Percentiles rank a stretch among this genome's conserved stretches.
These are phyloP conservation scores for Tolmerus cingulatus DNA, from an alignment of 2,888 invertebrate genomes.

Conservation along the genomic window DNA sequence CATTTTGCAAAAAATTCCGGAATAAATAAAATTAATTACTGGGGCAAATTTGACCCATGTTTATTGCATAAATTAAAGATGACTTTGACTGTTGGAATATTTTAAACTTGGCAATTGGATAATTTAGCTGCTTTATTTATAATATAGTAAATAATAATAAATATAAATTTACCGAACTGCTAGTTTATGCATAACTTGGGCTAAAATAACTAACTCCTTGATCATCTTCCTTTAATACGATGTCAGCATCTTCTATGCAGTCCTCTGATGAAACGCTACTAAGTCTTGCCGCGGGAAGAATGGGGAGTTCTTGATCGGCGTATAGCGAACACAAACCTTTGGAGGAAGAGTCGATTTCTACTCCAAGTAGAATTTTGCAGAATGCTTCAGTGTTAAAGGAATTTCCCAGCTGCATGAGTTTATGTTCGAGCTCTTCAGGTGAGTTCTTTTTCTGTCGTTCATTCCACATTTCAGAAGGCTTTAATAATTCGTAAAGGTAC, in stretches of 20 bases:
- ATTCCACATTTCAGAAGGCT: background rate
- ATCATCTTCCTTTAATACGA: background rate
- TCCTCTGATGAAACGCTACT: background rate
- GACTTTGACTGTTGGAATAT: background rate
- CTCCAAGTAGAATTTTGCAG: background rate
- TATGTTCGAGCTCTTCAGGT: background rate
- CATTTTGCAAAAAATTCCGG: no score
- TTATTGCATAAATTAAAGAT: no score
- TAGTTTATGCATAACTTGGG: background rate
- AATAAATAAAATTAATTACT: no score
- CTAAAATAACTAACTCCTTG: background rate
- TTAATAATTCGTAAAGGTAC: conserved; percentile 41
- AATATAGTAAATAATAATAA: background rate
- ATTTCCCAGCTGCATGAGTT: background rate
- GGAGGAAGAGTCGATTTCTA: background rate
- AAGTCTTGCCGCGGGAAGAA: background rate
- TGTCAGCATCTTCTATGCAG: background rate
- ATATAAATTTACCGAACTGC: background rate
- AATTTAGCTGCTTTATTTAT: background rate
- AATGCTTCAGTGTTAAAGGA: background rate
- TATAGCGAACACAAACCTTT: background rate
- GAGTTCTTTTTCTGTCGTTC: background rate
- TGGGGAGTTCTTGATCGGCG: background rate
- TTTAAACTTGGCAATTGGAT: background rate
- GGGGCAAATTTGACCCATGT: no score